Percentiles rank a stretch among this genome's conserved stretches.
Conservation (phyloP, 2,888 invertebrate genomes). For the Ectropis crepuscularia region DNA sequence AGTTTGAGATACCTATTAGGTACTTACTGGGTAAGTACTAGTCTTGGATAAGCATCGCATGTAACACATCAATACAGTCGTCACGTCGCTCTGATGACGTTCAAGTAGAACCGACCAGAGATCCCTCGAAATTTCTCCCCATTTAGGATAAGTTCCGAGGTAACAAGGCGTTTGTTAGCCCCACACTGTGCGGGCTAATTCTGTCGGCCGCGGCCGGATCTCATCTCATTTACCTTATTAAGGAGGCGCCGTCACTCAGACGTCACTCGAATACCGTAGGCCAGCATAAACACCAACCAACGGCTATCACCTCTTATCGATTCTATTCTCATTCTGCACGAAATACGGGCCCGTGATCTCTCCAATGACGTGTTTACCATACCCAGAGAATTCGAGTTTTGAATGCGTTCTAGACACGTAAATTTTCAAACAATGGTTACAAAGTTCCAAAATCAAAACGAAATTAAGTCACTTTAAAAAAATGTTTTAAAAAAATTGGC, state of each 20-base stretch:
- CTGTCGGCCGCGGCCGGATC: slow-evolving; percentile 43
- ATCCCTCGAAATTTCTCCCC: slow-evolving; percentile 31
- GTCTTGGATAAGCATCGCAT: not conserved
- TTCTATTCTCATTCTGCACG: slow-evolving; percentile 34
- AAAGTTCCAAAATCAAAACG: not conserved
- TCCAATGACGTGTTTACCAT: not conserved
- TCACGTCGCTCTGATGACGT: too few species aligned
- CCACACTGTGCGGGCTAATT: slow-evolving; percentile 41
- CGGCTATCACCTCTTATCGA: slow-evolving; percentile 60
- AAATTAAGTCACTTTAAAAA: not conserved
- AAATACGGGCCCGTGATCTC: slow-evolving; percentile 22
- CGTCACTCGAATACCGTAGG: slow-evolving; percentile 59
- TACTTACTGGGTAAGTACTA: too few species aligned
- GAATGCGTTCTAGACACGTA: not conserved
- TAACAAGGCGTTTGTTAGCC: slow-evolving; percentile 71
- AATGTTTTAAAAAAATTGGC: too few species aligned
- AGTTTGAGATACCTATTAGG: too few species aligned
- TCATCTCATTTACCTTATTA: slow-evolving; percentile 80
- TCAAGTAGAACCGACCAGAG: slow-evolving; percentile 1
- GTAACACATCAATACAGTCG: not conserved
- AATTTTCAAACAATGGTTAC: not conserved
- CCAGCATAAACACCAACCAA: slow-evolving; percentile 72
- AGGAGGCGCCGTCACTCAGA: slow-evolving; percentile 73
- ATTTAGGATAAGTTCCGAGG: slow-evolving; percentile 63
- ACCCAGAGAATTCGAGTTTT: not conserved